A percentile compares a stretch with the other conserved stretches of the same genome.
Evolutionary conservation across 2,797 vertebrate genomes (phyloP).

Genomic region (Acanthis flammea): DNA sequence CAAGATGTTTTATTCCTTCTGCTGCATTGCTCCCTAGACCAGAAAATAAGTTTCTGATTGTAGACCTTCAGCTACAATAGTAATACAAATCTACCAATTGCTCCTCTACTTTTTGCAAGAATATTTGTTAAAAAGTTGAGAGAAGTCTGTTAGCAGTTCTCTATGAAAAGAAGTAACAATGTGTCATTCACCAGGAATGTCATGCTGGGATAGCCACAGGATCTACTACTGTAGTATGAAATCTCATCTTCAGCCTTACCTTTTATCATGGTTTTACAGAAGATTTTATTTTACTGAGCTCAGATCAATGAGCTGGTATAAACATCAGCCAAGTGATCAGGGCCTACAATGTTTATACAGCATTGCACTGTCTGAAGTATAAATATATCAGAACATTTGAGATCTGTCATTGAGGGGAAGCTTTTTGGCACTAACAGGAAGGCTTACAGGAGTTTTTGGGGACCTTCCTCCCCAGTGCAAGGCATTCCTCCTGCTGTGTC

Average conservation of each 20-base stretch:
- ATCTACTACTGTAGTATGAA: neutral
- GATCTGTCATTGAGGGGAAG: neutral
- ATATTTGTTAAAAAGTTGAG: neutral
- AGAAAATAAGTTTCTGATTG: neutral
- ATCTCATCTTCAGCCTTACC: neutral
- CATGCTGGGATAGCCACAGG: neutral
- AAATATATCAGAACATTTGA: neutral
- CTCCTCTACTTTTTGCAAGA: neutral
- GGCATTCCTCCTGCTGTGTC: neutral
- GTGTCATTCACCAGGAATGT: neutral
- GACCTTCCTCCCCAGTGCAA: neutral
- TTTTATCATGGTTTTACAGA: neutral
- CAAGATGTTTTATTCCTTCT: neutral
- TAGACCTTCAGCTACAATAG: neutral
- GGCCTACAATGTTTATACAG: neutral
- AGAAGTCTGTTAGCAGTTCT: neutral
- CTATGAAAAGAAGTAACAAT: neutral
- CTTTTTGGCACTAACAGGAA: neutral
- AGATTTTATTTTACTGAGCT: neutral
- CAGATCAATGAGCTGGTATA: neutral
- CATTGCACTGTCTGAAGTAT: neutral
- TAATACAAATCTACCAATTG: neutral
- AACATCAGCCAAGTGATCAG: neutral
- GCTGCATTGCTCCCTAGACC: neutral
- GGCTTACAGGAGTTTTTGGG: neutral